phyloP scores from a whole-genome alignment of 2,888 invertebrate genomes.

The Dasypogon diadema region DNA sequence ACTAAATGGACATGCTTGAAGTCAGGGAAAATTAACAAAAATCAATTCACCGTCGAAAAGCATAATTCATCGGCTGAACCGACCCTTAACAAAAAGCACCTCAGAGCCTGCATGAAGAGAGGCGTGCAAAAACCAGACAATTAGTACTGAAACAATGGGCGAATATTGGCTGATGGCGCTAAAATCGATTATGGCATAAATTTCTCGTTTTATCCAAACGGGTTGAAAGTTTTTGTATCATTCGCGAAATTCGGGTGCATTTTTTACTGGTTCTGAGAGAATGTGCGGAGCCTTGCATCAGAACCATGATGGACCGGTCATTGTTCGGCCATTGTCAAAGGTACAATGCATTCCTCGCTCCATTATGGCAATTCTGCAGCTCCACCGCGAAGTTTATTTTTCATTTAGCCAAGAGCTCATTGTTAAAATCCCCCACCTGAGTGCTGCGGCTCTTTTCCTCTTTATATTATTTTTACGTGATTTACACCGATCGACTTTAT shows the following conservation, averaged over 20 bases:
- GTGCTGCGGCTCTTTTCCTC: constrained; percentile 45
- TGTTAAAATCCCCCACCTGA: constrained; percentile 50
- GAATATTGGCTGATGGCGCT: constrained; percentile 67
- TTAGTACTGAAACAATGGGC: constrained; percentile 68
- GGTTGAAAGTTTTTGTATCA: constrained; percentile 50
- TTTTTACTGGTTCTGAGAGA: constrained; percentile 34
- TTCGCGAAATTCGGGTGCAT: constrained; percentile 44
- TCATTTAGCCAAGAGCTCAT: constrained; percentile 49
- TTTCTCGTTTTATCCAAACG: constrained; percentile 59
- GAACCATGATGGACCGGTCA: constrained; percentile 47
- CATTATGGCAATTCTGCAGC: constrained; percentile 49
- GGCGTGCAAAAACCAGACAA: constrained; percentile 65
- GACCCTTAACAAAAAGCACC: constrained; percentile 39
- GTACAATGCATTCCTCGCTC: constrained; percentile 48
- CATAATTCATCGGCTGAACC: constrained; percentile 52
- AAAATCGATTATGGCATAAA: constrained; percentile 69
- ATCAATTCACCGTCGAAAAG: constrained; percentile 52
- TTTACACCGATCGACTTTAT: constrained; percentile 51
- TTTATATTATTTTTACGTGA: constrained; percentile 50
- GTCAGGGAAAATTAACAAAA: constrained; percentile 42
- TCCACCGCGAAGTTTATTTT: constrained; percentile 50
- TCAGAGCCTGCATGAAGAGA: constrained; percentile 42
- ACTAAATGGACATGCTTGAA: too few species aligned
- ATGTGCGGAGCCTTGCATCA: constrained; percentile 21
- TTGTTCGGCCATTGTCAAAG: constrained; percentile 50